Evolutionary conservation across 2,113 vertebrate species (phyloP), one percentile per base, ranked within the genome.

Genomic region (Cyanoramphus novaezelandiae): DNA sequence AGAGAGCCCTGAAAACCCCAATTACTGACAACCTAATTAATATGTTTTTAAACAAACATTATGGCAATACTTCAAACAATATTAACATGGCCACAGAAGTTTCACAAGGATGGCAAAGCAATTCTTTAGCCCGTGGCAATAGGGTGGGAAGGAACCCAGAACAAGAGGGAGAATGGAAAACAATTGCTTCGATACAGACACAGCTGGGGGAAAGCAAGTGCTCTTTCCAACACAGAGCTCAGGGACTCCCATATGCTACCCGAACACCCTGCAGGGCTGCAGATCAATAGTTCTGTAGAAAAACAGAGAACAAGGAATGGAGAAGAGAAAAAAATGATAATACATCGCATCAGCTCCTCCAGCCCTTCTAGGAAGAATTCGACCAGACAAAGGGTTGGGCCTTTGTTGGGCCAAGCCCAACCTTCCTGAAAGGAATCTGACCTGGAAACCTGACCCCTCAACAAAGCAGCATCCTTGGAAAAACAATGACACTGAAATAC

Each of bases 21-120:
- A 92, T 95, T 71, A 93, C 85, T 25, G 75, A 69, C 33, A 28
- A 86, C 68, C 84, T 92, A 93, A 94, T 97, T 87, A 92, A 88
- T 59, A 63, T 88, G 87, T 90, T 95, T 96, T 93, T 90, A 92
- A 97, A 92, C 82, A 92, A 96, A 89, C 86, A 35, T 44, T 3
- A 18, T 78, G 85, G 86, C 93, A 50, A 62, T 62, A n/a, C 89
- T 93, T 95, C 95, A 92, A 64, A 92, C 18, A 8, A n/a, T 23
- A 46, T 33, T 27, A 17, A 23, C 62, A 31, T 0, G 57, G 83
- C 95, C 95, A 77, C 88, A 25, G 53, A 57, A 94, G 80, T 88
- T 92, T 44, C 82, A 12, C 46, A 39, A 71, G 86, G 91, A 79
- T 13, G 16, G 90, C 24, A 44, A 82, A 65, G 75, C 75, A 43